Conservation (phyloP, 1,140 invertebrate genomes). For the Lethocerus indicus region DNA sequence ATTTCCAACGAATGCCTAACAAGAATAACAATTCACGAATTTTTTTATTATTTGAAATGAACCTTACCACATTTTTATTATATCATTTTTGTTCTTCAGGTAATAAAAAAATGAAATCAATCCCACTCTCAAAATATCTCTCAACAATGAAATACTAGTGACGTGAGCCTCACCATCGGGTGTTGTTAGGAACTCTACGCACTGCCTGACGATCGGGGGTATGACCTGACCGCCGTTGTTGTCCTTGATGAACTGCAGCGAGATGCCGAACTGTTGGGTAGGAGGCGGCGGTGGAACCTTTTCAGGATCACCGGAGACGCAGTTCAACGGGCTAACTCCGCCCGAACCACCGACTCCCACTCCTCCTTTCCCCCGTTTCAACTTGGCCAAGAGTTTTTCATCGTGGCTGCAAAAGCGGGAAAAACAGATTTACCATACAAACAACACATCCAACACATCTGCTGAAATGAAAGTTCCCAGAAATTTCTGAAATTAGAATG, state of each 20-base stretch:
- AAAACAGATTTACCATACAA: too few species aligned
- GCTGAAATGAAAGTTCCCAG: too few species aligned
- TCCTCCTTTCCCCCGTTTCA: constrained; percentile 18
- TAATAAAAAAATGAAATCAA: too few species aligned
- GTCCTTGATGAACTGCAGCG: constrained; percentile 77
- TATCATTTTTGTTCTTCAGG: too few species aligned
- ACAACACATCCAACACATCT: too few species aligned
- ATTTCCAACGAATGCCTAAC: too few species aligned
- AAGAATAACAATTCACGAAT: too few species aligned
- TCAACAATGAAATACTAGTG: too few species aligned
- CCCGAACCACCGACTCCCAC: not conserved
- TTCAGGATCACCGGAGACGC: constrained; percentile 8
- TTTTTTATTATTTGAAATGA: too few species aligned
- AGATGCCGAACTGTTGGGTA: constrained; percentile 86
- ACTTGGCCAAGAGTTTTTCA: constrained; percentile 42
- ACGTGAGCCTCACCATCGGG: constrained; percentile 60
- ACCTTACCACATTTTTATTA: too few species aligned
- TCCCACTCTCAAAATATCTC: too few species aligned
- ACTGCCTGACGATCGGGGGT: constrained; percentile 76
- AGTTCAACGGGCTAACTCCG: not conserved
- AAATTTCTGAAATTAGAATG: too few species aligned
- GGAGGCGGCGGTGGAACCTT: constrained; percentile 25
- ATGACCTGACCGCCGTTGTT: constrained; percentile 64
- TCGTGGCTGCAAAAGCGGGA: constrained; percentile 41
- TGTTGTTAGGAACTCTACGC: constrained; percentile 74